Evolutionary conservation across 2,888 invertebrate species (phyloP), one percentile per base, ranked within the genome.

Genomic region (Julus scanicus): DNA sequence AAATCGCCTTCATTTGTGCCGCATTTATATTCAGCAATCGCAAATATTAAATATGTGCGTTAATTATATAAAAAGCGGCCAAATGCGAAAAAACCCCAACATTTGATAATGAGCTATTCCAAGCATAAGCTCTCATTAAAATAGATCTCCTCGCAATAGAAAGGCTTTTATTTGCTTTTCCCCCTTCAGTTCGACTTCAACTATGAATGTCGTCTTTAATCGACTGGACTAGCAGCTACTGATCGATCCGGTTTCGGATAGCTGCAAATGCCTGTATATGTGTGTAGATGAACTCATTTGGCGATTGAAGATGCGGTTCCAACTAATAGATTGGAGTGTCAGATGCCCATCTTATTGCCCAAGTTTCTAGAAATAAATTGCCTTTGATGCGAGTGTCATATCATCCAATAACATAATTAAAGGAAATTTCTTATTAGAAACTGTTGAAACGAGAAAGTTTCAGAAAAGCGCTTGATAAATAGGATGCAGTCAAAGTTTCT

Each of bases 1-100:
- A 80, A 80, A 80, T 37, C 80, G 80, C 80, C 80, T 80, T 80
- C 80, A 80, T 80, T 80, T 80, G 37, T 80, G 80, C 80, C 80
- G 80, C 80, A 80, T 80, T 29, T 37, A 80, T 2, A 29, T 29
- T 29, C 29, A 29, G 29, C 29, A 37, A 80, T 15, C 37, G 80
- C 80, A 80, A 80, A 80, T 80, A 80, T 71, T 80, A 80, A 80
- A 80, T 37, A 39, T 39, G 37, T 37, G 37, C 9, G 29, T 80
- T 29, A 80, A 80, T 80, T 80, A 80, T 80, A 80, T 39, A 80
- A 80, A 80, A 29, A 29, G 29, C 29, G 1, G 37, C 80, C 80
- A 13, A 29, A 80, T 80, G 37, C 37, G 80, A 80, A 80, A 80
- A 80, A 80, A 37, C 80, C 29, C 20, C 37, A 8, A 37, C 5